Evolutionary conservation across 2,797 vertebrate species (phyloP), one percentile per base, ranked within the genome.

Genomic region (Leptatherina wallacei): DNA sequence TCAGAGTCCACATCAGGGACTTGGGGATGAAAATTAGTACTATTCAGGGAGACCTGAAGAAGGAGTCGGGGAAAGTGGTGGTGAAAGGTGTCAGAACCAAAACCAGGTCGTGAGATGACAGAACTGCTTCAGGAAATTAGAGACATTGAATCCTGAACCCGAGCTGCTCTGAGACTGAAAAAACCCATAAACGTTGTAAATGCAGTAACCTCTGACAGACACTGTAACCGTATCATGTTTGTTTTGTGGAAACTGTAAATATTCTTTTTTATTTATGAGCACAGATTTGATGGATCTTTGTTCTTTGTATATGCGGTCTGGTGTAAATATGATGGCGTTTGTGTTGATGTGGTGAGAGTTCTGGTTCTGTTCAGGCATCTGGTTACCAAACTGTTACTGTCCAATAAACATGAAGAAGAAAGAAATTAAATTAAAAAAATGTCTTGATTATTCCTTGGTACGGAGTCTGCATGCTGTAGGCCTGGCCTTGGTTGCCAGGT

Each of bases 1-100:
- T 88, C 62, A 54, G 85, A 71, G 87, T 88, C 58, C 83, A 89
- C 73, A 81, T 91, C 78, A 78, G 86, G 20, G 89, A 91, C 52
- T 18, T 91, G 54, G 81, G 84, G 0, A 13, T 82, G 29, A 83
- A 70, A 2, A 27, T 82, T 0, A 60, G 62, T 1, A 10, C 4
- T 40, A 6, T 81, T 30, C 58, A 5, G 8, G 73, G 33, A n/a
- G 84, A 85, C 6, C 1, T 67, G 3, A 80, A 83, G 69, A 80
- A 76, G 16, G 76, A 83, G 20, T 32, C 6, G 0, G 75, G 24
- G 1, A 82, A 73, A 51, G 42, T 14, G 0, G 4, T 54, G 1
- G 72, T 32, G 12, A 88, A 78, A 55, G 16, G 22, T 4, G 14
- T 29, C 35, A 57, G 65, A 35, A 51, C 81, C 3, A 85, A 86